A percentile compares a stretch with the other conserved stretches of the same genome.
Conservation (phyloP, 2,113 vertebrate genomes). For the Lepidothrix coronata region DNA sequence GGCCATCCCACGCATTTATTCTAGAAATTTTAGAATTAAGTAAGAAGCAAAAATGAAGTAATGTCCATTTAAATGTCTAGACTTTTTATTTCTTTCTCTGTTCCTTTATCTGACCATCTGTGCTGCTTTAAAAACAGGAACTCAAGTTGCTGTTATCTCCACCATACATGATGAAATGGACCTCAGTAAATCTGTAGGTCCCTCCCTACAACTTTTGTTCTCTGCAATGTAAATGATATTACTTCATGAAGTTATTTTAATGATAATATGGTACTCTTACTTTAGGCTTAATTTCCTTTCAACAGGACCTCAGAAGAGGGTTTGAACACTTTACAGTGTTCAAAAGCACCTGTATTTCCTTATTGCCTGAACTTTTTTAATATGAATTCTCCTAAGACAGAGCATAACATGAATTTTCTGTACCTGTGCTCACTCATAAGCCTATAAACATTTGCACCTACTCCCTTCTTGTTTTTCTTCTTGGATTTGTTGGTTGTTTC, state of each 20-base stretch:
- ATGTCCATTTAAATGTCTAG: not conserved
- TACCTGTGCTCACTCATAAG: not conserved
- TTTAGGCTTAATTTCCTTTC: not conserved
- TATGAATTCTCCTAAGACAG: not conserved
- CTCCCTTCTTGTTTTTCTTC: not conserved
- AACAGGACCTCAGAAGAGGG: not conserved
- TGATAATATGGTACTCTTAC: not conserved
- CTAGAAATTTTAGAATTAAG: not conserved
- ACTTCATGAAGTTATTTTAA: not conserved
- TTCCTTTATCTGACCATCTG: slow-evolving; percentile 16
- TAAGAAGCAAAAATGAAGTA: not conserved
- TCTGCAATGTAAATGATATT: not conserved
- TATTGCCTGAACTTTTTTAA: not conserved
- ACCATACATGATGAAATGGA: not conserved
- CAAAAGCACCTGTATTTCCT: not conserved
- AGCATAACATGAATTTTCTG: not conserved
- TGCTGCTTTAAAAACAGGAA: slow-evolving; percentile 25
- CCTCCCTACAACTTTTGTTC: not conserved
- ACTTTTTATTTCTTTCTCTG: slow-evolving; percentile 18
- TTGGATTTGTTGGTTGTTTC: not conserved
- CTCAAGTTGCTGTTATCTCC: not conserved
- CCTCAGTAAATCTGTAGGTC: not conserved
- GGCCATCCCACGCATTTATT: not conserved
- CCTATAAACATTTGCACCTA: not conserved
- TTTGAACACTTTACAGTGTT: not conserved